Evolutionary conservation across 2,797 vertebrate species (phyloP), one percentile per base, ranked within the genome.

Genomic region (Thamnophis elegans): DNA sequence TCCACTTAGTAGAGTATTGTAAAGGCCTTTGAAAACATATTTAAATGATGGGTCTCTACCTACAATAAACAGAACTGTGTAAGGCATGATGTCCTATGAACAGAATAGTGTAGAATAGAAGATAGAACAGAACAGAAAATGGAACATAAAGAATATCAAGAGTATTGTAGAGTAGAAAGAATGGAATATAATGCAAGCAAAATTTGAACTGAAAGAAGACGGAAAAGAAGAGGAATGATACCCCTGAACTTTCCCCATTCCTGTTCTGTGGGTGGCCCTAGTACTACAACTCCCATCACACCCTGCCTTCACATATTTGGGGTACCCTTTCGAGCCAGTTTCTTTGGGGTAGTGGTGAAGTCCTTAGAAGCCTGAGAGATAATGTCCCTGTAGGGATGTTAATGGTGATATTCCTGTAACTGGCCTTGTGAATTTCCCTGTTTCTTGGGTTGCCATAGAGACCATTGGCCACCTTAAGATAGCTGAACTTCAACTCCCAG

Each of bases 141-240:
- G 56, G 20, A 58, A 58, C 8, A 22, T 58, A 2, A 58, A 58
- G 18, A 55, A 16, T 55, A 55, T 4, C 14, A 55, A 55, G 4
- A 16, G 25, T 25, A 59, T 20, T 59, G 4, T 8, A 59, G 20
- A 59, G 9, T 59, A 55, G 12, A 25, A 25, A 4, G 22, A 60
- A 60, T 12, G 11, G 12, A 65, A 5, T 0, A 65, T 10, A 65
- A n/a, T 65, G 3, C 0, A 28, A 62, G 2, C 0, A 0, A 32
- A 32, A 78, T 3, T 42, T 73, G 32, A 1, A 42, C 9, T 78
- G 68, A 10, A 42, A 32, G 2, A 42, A 78, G n/a, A n/a, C n/a
- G n/a, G n/a, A n/a, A n/a, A n/a, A n/a, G 68, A 36, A 1, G 4
- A n/a, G 26, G 12, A 16, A 0, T n/a, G 62, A 32, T 68, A 65